Evolutionary conservation across 2,888 invertebrate genomes (phyloP), one percentile per base, ranked within the genome.

Genomic region (Drosophila phalerata): DNA sequence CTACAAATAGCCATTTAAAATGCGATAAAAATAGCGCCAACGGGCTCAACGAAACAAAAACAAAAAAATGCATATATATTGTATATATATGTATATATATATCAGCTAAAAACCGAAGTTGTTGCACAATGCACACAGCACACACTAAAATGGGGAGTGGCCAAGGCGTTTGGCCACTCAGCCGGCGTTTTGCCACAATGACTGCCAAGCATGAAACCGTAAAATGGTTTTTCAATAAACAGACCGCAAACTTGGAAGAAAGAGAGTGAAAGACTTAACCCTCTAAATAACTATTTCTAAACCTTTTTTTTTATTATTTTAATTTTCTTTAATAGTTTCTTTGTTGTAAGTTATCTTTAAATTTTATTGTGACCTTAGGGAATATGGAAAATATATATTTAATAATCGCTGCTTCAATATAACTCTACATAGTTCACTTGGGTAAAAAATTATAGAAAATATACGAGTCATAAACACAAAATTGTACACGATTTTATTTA

Each of bases 1-100:
- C 82, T 88, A 81, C 89, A 90, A 88, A 88, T 88, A 89, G 89
- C 83, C 89, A 87, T 89, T 90, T 90, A 89, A 89, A 89, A 87
- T 86, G 89, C 89, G 90, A 89, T 89, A 89, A 86, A 90, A 89
- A 84, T 83, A 86, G 87, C 81, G 85, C 85, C 88, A 89, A 83
- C 53, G 89, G 88, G 83, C 79, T 56, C 69, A 38, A 38, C 13
- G 5, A 34, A 34, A 34, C 53, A 53, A 67, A 15, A 38, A 38
- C 8, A 38, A 37, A n/a, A n/a, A 15, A n/a, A n/a, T n/a, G n/a
- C n/a, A n/a, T n/a, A n/a, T n/a, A n/a, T n/a, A n/a, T n/a, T n/a
- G n/a, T n/a, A n/a, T 0, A 38, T 6, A 38, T 58, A 43, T 0
- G 4, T 22, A 22, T 4, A 22, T 22, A 22, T 22, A 22, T 52